Evolutionary conservation across 2,113 vertebrate species (phyloP).

Genomic region (Ceyx melanurus): DNA sequence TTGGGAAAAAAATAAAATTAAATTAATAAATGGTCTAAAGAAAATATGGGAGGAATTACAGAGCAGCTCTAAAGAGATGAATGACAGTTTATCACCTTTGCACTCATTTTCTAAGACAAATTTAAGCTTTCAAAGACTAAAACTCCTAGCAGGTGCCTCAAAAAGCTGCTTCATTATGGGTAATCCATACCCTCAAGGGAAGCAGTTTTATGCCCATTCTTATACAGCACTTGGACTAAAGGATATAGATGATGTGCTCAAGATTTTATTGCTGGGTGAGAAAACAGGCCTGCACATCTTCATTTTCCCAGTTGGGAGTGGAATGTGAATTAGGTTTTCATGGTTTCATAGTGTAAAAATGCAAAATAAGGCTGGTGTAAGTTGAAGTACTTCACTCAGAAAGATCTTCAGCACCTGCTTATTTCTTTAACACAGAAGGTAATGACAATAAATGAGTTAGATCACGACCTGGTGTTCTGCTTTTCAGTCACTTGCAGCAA

Average conservation of each 20-base stretch:
- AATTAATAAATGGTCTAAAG: not conserved
- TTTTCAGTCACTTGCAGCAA: not conserved
- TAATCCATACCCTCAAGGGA: not conserved
- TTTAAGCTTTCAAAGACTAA: not conserved
- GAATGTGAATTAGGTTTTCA: constrained; percentile 7
- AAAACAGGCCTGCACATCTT: not conserved
- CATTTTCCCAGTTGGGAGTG: not conserved
- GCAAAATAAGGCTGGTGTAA: not conserved
- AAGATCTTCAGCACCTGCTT: not conserved
- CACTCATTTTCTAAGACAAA: not conserved
- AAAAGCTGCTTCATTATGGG: not conserved
- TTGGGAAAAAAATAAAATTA: not conserved
- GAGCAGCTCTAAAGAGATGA: not conserved
- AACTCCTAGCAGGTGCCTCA: not conserved
- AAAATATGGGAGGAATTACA: not conserved
- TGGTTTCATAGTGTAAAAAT: constrained; percentile 1
- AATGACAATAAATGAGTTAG: not conserved
- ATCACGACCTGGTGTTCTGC: not conserved
- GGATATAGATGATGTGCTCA: not conserved
- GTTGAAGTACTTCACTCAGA: not conserved
- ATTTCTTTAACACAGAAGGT: not conserved
- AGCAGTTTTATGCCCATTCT: not conserved
- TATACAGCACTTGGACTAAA: not conserved
- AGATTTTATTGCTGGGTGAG: not conserved
- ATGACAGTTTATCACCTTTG: constrained; percentile 10